Evolutionary conservation across 2,113 vertebrate species (phyloP), one percentile per base, ranked within the genome.

Genomic region (Phyllostomus discolor): DNA sequence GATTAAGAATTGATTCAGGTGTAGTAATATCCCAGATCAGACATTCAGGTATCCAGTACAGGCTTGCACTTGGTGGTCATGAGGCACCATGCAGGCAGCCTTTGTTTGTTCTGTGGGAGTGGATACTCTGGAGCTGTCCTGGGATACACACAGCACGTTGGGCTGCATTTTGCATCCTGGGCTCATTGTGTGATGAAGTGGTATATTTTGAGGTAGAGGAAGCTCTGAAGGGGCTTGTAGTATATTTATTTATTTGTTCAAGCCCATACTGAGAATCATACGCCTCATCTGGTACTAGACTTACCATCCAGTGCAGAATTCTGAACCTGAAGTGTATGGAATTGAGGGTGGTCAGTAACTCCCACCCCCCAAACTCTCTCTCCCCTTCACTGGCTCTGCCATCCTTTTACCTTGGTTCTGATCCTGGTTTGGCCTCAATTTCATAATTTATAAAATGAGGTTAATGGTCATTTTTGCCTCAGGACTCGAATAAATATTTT

Each of bases 1-100:
- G 92, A 96, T 83, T 78, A 86, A 97, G 84, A 94, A 86, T 84
- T 95, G 95, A 97, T 94, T 86, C 79, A 95, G 52, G 50, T 95
- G 66, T 80, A 89, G 28, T 96, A 96, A 97, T 19, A 94, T 4
- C 15, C 95, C 67, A 83, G 91, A 86, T 93, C 85, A 91, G 90
- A 93, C 33, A 91, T 6, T 12, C 15, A 33, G 57, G 72, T 78
- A 87, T 81, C 87, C 43, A 67, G 28, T 52, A 69, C 80, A 0
- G 9, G n/a, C 73, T 95, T 95, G 86, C 64, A 85, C 90, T 69
- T 0, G 16, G 15, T 80, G 79, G 72, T 31, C 2, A 2, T 2
- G 15, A 57, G 31, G 48, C 28, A 24, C 8, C 4, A 26, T 2
- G 2, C 7, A 31, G 78, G 41, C 6, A 19, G 67, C 22, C 24